These are phyloP conservation scores for Bos indicus DNA, from an alignment of 2,113 vertebrate species.

Conservation along the genomic window DNA sequence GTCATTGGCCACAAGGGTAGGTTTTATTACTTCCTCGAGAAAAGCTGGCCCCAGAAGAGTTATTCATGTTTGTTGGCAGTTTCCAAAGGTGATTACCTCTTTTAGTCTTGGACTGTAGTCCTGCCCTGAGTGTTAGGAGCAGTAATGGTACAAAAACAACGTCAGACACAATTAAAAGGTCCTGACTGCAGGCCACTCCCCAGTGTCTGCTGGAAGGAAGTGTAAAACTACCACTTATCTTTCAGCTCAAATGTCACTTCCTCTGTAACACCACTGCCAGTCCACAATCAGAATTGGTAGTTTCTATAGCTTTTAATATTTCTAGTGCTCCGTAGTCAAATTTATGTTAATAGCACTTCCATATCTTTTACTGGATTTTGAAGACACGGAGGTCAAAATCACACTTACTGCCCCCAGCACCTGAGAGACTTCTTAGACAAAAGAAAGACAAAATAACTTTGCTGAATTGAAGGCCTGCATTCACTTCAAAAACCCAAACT, in stretches of 20 bases:
- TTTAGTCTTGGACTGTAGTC: slow-evolving; percentile 25
- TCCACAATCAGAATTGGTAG: background rate
- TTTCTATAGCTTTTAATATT: background rate
- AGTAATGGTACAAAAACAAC: background rate
- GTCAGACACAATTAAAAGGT: background rate
- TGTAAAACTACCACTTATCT: background rate
- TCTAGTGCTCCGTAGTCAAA: background rate
- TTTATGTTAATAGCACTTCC: background rate
- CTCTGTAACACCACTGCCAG: background rate
- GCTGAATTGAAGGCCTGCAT: background rate
- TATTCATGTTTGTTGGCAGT: slow-evolving; percentile 50
- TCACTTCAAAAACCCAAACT: background rate
- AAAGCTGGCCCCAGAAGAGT: slow-evolving; percentile 36
- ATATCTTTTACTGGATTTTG: background rate
- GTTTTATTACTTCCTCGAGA: slow-evolving; percentile 64
- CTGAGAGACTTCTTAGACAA: background rate
- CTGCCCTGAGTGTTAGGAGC: background rate
- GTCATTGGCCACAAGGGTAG: slow-evolving; percentile 21
- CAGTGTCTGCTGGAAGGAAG: background rate
- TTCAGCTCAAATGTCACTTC: background rate
- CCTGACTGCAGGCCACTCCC: background rate
- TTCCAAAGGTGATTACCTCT: slow-evolving; percentile 29
- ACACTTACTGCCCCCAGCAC: background rate
- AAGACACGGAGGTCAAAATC: background rate
- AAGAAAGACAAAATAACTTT: background rate